A percentile compares a stretch with the other conserved stretches of the same genome.
Conservation (phyloP, 2,888 invertebrate genomes). For the Octonoba sinensis region DNA sequence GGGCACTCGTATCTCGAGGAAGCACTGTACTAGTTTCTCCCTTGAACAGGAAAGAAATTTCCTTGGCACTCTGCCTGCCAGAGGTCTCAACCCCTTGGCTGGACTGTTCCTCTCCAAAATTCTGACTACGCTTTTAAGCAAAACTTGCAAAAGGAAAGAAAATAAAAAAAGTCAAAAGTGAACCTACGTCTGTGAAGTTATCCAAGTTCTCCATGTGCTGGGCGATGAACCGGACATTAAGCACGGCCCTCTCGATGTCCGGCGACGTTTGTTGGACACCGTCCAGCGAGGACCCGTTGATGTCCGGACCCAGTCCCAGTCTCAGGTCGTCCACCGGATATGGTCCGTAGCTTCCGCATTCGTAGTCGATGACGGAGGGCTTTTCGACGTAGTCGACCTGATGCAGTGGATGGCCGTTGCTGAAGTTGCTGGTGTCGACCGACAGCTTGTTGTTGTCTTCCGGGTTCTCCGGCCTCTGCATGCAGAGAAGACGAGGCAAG, state of each 20-base stretch:
- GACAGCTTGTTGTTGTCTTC: conserved; percentile 16
- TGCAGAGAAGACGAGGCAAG: conserved; percentile 91
- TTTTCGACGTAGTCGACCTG: conserved; percentile 50
- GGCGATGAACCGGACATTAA: conserved; percentile 92
- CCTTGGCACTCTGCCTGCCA: too few species aligned
- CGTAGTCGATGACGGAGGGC: conserved; percentile 57
- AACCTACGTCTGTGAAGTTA: conserved; percentile 91
- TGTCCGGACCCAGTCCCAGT: conserved; percentile 41
- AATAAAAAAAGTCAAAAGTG: too few species aligned
- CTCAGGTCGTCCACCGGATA: conserved; percentile 39
- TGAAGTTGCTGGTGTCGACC: conserved; percentile 5
- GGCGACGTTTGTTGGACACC: conserved; percentile 33
- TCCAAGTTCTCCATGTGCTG: conserved; percentile 96
- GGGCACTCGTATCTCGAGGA: too few species aligned
- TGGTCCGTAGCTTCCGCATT: conserved; percentile 36
- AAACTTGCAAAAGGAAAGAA: too few species aligned
- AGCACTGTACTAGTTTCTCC: too few species aligned
- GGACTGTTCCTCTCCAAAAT: too few species aligned
- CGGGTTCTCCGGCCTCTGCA: conserved; percentile 86
- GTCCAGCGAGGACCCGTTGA: conserved; percentile 37
- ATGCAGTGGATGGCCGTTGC: conserved; percentile 31
- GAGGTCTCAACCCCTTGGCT: too few species aligned
- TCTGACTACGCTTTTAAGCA: too few species aligned
- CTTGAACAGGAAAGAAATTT: too few species aligned
- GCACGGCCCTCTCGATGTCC: conserved; percentile 84